Conservation (phyloP, 1,140 invertebrate genomes). For the Drosophila tristis region DNA sequence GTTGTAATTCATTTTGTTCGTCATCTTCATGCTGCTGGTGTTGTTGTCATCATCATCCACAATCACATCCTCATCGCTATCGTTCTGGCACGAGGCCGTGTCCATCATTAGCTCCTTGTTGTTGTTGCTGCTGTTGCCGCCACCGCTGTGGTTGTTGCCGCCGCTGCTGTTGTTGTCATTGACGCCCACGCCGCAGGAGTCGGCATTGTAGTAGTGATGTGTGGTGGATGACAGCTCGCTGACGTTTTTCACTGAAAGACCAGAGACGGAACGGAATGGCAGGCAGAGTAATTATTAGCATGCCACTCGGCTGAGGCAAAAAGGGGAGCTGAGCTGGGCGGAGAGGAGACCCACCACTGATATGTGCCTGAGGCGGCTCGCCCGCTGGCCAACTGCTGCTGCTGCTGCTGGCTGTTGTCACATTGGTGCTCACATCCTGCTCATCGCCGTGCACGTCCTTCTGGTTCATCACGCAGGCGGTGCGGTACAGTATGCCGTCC, state of each 20-base stretch:
- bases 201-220: constrained; percentile 83
- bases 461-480: constrained; percentile 79
- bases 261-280: neutral
- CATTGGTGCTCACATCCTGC: constrained; percentile 71
- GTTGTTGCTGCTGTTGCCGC: constrained; percentile 29
- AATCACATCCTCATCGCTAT: constrained; percentile 83
- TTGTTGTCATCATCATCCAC: constrained; percentile 76
- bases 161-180: constrained; percentile 56
- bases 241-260: constrained; percentile 75
- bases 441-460: constrained; percentile 65
- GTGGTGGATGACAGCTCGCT: constrained; percentile 83
- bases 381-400: constrained; percentile 65
- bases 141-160: constrained; percentile 31
- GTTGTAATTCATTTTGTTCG: constrained; percentile 50
- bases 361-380: constrained; percentile 73
- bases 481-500: constrained; percentile 80
- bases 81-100: constrained; percentile 77
- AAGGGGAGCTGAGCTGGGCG: neutral
- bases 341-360: constrained; percentile 68
- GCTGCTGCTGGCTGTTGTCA: constrained; percentile 66
- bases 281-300: constrained; percentile 17
- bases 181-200: constrained; percentile 77
- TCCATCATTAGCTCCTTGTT: constrained; percentile 79
- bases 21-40: constrained; percentile 59
- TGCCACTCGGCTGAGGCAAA: neutral